Conservation (phyloP, 2,888 invertebrate species). For the Cryptosula pallasiana region DNA sequence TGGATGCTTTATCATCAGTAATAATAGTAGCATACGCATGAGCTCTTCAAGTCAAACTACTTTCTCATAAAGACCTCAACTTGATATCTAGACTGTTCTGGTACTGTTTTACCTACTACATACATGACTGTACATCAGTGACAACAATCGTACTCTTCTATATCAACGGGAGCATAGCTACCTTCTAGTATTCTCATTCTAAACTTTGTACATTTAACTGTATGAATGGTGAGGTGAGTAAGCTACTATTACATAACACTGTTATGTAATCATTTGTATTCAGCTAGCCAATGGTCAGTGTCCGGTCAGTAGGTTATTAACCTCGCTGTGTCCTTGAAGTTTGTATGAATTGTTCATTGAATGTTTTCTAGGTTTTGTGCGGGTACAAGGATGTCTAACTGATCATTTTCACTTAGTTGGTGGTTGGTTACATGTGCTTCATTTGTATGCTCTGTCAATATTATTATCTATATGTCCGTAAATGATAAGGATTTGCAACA, state of each 20-base stretch:
- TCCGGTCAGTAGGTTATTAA: neutral
- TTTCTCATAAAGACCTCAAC: no score
- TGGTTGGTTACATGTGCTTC: neutral
- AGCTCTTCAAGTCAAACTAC: no score
- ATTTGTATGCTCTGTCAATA: neutral
- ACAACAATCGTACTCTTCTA: no score
- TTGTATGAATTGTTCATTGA: neutral
- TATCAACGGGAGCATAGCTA: no score
- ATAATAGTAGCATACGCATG: neutral
- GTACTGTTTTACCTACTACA: no score
- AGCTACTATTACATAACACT: neutral
- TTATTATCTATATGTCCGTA: neutral
- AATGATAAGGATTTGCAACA: neutral
- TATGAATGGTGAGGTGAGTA: conserved; percentile 23
- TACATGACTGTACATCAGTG: no score
- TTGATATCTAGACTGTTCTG: no score
- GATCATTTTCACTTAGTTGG: no score
- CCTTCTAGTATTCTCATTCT: no score
- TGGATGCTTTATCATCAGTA: neutral
- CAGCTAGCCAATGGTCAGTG: neutral
- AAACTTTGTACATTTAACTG: neutral
- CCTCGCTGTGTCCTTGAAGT: neutral
- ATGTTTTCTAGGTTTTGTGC: no score
- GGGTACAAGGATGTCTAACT: no score
- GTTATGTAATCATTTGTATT: neutral